Percentiles rank a stretch among this genome's conserved stretches.
Conservation (phyloP, 2,797 vertebrate genomes). For the Enteromius treurensis region DNA sequence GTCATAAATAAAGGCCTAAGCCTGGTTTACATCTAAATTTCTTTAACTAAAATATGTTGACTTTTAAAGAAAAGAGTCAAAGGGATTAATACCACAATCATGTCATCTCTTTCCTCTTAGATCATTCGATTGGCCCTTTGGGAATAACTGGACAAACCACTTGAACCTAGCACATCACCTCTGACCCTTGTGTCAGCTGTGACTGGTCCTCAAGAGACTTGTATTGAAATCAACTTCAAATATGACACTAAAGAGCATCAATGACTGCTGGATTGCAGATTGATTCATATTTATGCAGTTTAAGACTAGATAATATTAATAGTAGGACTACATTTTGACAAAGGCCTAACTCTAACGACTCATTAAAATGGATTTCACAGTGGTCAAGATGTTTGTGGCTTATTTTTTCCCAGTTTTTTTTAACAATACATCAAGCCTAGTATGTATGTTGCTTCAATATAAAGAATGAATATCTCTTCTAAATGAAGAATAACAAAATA, state of each 20-base stretch:
- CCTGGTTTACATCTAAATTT: not conserved
- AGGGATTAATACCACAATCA: not conserved
- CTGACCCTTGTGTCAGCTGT: constrained; percentile 59
- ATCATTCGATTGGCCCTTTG: constrained; percentile 62
- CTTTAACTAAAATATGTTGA: not conserved
- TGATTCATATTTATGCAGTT: not conserved
- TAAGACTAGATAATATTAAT: not conserved
- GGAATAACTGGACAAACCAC: constrained; percentile 65
- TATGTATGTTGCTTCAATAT: not conserved
- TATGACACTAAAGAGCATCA: constrained; percentile 23
- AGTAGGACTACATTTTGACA: not conserved
- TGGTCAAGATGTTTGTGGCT: not conserved
- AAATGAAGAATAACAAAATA: not conserved
- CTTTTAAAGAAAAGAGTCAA: not conserved
- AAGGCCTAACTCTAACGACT: not conserved
- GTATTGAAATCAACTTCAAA: constrained; percentile 35
- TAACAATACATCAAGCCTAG: not conserved
- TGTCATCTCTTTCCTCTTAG: constrained; percentile 50
- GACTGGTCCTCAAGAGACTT: constrained; percentile 54
- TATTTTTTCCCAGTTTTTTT: not conserved
- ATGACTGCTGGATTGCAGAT: not conserved
- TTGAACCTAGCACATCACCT: constrained; percentile 60
- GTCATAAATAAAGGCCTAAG: not conserved
- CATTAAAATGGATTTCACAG: not conserved
- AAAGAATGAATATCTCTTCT: not conserved